Evolutionary conservation across 1,140 invertebrate genomes (phyloP), one percentile per base, ranked within the genome.

Genomic region (Lordiphosa mommai): DNA sequence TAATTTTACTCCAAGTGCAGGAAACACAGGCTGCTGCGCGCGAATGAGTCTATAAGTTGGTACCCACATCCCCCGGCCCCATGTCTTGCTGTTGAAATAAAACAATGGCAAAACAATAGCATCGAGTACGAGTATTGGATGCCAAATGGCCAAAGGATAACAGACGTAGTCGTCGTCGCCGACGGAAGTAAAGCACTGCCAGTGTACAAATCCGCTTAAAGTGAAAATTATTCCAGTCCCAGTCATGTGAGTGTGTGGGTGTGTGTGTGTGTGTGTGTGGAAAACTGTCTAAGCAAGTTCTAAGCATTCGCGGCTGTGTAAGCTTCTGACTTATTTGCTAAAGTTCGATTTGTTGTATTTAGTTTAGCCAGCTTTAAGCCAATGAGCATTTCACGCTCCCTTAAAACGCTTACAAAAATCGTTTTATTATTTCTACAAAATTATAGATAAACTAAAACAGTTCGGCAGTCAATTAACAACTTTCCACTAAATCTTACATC

Each of bases 161-260:
- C 17, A 38, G 49, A 38, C 17, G 12, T 10, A 30, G 23, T 46
- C 12, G 30, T 30, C 13, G 63, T 73, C 61, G 55, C 56, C 41
- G 61, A 46, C 73, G 77, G 66, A 70, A 84, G 67, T 76, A 49
- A 71, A 82, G 53, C 79, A 79, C 71, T 85, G 85, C 85, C 79
- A 76, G 17, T 23, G 72, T 82, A 87, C 61, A 87, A 87, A 87
- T 76, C 85, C 79, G 85, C 85, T 87, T 87, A 87, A 80, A 87
- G 85, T 80, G 63, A 77, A 82, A 87, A 87, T 87, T 87, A 87
- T 87, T 87, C 76, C 59, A 37, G 9, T 41, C 33, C 7, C 10
- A 29, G 32, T 7, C 34, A 20, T 33, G 29, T 53, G 55, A 41
- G 48, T 37, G 52, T 37, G 5, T 48, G 20, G 32, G 34, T 53